Conservation (phyloP, 2,113 vertebrate genomes). For the Calypte anna region DNA sequence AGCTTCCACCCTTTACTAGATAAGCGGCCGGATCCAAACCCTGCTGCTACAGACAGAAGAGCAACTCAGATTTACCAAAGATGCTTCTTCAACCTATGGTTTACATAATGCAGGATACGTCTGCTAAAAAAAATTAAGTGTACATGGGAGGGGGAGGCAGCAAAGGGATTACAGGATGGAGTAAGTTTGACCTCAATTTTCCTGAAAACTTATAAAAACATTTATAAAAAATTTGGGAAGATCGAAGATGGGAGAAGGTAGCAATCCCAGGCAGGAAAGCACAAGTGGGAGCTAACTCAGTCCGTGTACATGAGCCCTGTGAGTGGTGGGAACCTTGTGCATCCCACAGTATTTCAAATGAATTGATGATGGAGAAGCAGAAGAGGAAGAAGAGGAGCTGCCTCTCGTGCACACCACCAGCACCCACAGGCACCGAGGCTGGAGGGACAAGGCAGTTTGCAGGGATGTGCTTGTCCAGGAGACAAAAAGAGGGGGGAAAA, state of each 20-base stretch:
- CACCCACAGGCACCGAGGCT: neutral
- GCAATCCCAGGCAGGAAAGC: neutral
- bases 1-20: constrained; percentile 76
- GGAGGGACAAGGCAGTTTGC: neutral
- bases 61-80: constrained; percentile 26
- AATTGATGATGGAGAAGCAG: neutral
- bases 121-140: neutral
- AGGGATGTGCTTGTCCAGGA: neutral
- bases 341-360: fast-evolving
- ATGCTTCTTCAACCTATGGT: constrained; percentile 53
- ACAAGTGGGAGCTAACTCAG: neutral
- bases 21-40: constrained; percentile 68
- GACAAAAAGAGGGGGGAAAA: neutral
- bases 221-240: neutral
- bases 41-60: constrained; percentile 52
- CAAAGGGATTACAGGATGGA: constrained; percentile 46
- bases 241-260: neutral
- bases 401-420: neutral
- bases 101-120: constrained; percentile 28
- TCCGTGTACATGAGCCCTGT: fast-evolving
- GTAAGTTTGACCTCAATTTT: constrained; percentile 74
- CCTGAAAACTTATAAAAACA: constrained; percentile 36
- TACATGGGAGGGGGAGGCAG: fast-evolving
- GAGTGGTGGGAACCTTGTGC: neutral
- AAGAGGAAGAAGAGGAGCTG: neutral